These are phyloP conservation scores for Macropodus opercularis DNA, from an alignment of 2,797 vertebrate species.

Conservation along the genomic window DNA sequence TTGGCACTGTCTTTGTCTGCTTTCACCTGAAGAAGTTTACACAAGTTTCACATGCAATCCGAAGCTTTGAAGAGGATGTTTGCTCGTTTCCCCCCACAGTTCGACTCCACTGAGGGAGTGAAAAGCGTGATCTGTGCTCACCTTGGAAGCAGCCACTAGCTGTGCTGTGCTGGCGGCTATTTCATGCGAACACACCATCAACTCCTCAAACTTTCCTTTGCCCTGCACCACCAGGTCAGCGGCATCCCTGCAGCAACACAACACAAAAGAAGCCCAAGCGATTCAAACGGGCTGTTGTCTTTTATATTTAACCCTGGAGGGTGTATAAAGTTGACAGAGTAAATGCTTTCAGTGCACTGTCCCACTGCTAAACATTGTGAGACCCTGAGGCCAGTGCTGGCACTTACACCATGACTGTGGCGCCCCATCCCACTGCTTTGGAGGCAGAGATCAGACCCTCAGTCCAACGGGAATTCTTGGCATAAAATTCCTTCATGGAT, in stretches of 20 bases:
- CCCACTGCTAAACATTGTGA: not conserved
- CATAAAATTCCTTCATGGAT: slow-evolving; percentile 96
- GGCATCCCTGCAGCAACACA: slow-evolving; percentile 84
- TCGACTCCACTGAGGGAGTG: rapidly evolving
- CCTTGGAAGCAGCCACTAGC: slow-evolving; percentile 97
- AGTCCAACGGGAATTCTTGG: slow-evolving; percentile 97
- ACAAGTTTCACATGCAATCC: no score
- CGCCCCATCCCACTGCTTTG: slow-evolving; percentile 97
- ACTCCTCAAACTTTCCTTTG: slow-evolving; percentile 94
- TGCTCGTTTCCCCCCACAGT: no score
- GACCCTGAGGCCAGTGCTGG: not conserved
- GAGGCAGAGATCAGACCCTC: slow-evolving; percentile 98
- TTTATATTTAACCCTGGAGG: not conserved
- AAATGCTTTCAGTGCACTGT: not conserved
- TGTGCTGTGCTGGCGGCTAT: slow-evolving; percentile 97
- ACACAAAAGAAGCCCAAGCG: not conserved
- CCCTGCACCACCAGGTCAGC: slow-evolving; percentile 95
- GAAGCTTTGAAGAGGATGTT: no score
- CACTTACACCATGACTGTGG: slow-evolving; percentile 95
- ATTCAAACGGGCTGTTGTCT: not conserved
- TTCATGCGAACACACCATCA: slow-evolving; percentile 97
- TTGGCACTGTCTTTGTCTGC: slow-evolving; percentile 94
- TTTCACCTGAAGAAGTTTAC: slow-evolving; percentile 97
- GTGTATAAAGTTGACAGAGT: not conserved
- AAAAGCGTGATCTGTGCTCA: slow-evolving; percentile 45